These are phyloP conservation scores for Linhomoeus sp. DNA, from an alignment of 2,888 invertebrate genomes.

Conservation along the genomic window DNA sequence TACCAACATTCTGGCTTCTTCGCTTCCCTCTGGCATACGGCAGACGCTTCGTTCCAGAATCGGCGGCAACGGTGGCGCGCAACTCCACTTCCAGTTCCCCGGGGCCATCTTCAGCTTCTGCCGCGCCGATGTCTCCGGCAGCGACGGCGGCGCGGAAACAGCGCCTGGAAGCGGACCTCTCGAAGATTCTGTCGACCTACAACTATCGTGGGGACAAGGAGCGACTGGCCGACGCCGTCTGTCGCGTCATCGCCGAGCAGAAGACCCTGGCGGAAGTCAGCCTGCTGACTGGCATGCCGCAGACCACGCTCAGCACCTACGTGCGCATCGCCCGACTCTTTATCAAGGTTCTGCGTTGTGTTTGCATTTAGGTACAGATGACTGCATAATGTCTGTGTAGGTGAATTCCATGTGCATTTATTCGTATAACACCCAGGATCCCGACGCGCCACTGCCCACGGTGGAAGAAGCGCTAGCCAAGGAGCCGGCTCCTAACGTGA, in stretches of 20 bases:
- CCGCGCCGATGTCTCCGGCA: no score
- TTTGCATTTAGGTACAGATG: not conserved
- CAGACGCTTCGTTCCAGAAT: no score
- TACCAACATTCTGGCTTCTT: no score
- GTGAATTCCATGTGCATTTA: not conserved
- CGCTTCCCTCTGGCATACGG: no score
- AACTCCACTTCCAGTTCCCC: no score
- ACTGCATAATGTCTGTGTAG: not conserved
- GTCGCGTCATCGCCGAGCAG: not conserved
- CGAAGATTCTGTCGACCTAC: not conserved
- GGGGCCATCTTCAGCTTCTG: no score
- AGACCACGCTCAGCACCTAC: conserved; percentile 6
- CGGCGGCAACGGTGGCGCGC: no score
- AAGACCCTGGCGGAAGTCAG: conserved; percentile 1
- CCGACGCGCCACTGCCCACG: no score
- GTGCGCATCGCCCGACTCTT: conserved; percentile 5
- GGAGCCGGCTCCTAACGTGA: no score
- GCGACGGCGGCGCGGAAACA: no score
- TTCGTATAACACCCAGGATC: not conserved
- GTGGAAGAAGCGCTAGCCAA: no score
- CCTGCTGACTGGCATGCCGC: not conserved
- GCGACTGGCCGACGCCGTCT: not conserved
- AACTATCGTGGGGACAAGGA: conserved; percentile 5
- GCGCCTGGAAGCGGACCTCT: not conserved
- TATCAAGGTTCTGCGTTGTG: not conserved